Evolutionary conservation across 2,888 invertebrate species (phyloP).

Genomic region (Athalia circularis): DNA sequence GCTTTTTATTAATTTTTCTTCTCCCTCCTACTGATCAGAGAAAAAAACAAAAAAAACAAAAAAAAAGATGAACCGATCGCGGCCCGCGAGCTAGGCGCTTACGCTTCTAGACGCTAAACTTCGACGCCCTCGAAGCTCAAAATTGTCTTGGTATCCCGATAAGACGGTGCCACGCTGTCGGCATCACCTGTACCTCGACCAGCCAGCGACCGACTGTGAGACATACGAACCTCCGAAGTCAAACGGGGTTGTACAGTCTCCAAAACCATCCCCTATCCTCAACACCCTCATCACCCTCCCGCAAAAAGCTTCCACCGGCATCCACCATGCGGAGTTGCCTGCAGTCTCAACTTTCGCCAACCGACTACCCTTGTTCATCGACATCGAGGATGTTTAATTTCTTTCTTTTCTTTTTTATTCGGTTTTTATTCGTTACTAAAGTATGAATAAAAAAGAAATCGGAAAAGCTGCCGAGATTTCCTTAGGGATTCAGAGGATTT

Average conservation of each 20-base stretch:
- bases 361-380: not conserved
- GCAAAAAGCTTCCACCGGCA: slow-evolving; percentile 35
- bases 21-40: no score
- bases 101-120: slow-evolving; percentile 24
- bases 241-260: slow-evolving; percentile 43
- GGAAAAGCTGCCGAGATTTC: slow-evolving; percentile 6
- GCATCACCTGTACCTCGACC: slow-evolving; percentile 44
- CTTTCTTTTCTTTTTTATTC: not conserved
- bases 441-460: not conserved
- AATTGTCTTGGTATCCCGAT: slow-evolving; percentile 31
- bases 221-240: slow-evolving; percentile 35
- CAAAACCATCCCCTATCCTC: slow-evolving; percentile 34
- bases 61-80: not conserved
- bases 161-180: slow-evolving; percentile 36
- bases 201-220: slow-evolving; percentile 46
- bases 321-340: slow-evolving; percentile 45
- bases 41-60: not conserved
- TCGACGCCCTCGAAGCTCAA: slow-evolving; percentile 30
- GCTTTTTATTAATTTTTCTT: no score
- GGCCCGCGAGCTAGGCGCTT: not conserved
- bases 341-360: slow-evolving; percentile 33
- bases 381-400: not conserved
- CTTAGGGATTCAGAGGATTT: slow-evolving; percentile 13
- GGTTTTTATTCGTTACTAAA: not conserved
- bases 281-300: slow-evolving; percentile 12